Evolutionary conservation across 2,797 vertebrate species (phyloP).

Genomic region (Crenichthys baileyi): DNA sequence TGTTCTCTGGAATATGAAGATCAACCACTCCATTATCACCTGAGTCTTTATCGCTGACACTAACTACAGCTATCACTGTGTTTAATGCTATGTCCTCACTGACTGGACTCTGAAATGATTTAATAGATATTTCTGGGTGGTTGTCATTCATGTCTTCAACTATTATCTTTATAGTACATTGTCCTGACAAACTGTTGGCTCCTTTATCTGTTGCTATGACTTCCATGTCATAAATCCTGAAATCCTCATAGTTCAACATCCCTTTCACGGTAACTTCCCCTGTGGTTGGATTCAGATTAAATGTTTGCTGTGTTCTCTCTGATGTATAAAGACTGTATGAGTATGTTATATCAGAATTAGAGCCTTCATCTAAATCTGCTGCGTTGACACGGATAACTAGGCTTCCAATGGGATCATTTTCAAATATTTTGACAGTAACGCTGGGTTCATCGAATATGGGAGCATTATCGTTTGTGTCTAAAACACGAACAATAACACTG

Average conservation of each 20-base stretch:
- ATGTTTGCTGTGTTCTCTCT: constrained; percentile 74
- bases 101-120: constrained; percentile 71
- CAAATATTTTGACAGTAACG: constrained; percentile 68
- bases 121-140: constrained; percentile 76
- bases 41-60: constrained; percentile 76
- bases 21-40: constrained; percentile 75
- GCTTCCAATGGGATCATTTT: constrained; percentile 75
- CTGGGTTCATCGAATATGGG: constrained; percentile 76
- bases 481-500: constrained; percentile 74
- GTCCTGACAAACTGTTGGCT: constrained; percentile 68
- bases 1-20: constrained; percentile 64
- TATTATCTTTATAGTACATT: constrained; percentile 74
- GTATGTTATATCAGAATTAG: constrained; percentile 63
- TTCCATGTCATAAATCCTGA: constrained; percentile 83
- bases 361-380: constrained; percentile 73
- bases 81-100: constrained; percentile 72
- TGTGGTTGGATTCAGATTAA: constrained; percentile 69
- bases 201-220: constrained; percentile 82
- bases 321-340: constrained; percentile 77
- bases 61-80: constrained; percentile 80
- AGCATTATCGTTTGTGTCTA: constrained; percentile 82
- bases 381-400: constrained; percentile 80
- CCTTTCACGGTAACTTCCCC: constrained; percentile 83
- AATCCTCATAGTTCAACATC: constrained; percentile 84
- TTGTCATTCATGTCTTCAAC: constrained; percentile 82